Evolutionary conservation across 1,140 invertebrate genomes (phyloP).

Genomic region (Panagrolaimus sp.): DNA sequence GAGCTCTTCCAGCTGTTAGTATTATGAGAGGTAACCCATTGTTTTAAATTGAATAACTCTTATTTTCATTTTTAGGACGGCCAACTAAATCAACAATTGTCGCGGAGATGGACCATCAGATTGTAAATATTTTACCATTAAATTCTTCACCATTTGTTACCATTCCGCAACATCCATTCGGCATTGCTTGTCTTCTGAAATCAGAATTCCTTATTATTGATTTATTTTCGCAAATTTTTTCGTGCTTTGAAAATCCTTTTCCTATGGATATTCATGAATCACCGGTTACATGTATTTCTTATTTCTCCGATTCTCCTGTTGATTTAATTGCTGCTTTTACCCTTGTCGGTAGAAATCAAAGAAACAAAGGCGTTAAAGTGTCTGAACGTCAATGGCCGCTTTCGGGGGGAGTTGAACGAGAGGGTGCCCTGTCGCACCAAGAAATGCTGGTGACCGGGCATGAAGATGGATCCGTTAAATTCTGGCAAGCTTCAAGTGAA

Average conservation of each 20-base stretch:
- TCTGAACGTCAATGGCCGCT: constrained; percentile 67
- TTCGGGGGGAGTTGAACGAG: constrained; percentile 50
- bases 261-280: constrained; percentile 98
- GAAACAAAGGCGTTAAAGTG: constrained; percentile 73
- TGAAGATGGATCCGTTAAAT: constrained; percentile 58
- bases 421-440: constrained; percentile 59
- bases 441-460: constrained; percentile 57
- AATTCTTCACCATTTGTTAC: constrained; percentile 86
- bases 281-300: constrained; percentile 87
- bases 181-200: constrained; percentile 89
- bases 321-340: constrained; percentile 91
- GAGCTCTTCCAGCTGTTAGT: constrained; percentile 67
- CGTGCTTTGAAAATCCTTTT: constrained; percentile 97
- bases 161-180: constrained; percentile 84
- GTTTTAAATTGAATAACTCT: too few relatives aligned
- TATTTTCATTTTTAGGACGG: too few relatives aligned
- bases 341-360: constrained; percentile 72
- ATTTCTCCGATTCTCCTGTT: constrained; percentile 91
- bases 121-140: constrained; percentile 80
- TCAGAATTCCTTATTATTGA: constrained; percentile 97
- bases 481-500: constrained; percentile 59
- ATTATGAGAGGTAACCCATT: constrained; percentile 93
- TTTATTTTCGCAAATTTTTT: constrained; percentile 74
- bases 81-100: constrained; percentile 74
- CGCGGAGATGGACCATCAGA: constrained; percentile 96